Evolutionary conservation across 2,113 vertebrate genomes (phyloP).

Genomic region (Climacteris rufus): DNA sequence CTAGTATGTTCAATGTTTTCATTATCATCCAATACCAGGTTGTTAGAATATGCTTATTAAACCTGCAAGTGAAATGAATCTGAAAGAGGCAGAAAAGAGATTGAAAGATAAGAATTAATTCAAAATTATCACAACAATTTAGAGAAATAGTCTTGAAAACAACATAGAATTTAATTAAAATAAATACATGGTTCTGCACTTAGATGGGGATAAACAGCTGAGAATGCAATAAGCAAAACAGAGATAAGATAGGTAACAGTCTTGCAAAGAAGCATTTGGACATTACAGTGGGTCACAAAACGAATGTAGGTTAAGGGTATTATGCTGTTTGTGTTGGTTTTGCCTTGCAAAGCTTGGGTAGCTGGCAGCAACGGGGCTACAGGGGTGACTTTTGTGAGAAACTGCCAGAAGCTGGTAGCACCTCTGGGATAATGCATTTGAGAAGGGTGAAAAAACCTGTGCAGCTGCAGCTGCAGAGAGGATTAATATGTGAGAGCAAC

Average conservation of each 20-base stretch:
- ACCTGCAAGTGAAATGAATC: not conserved
- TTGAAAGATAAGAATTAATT: constrained; percentile 28
- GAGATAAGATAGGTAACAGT: not conserved
- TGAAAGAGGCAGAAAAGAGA: not conserved
- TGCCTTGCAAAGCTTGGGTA: not conserved
- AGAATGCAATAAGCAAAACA: not conserved
- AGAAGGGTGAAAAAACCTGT: not conserved
- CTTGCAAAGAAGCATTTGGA: not conserved
- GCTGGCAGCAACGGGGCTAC: not conserved
- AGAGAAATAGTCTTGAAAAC: not conserved
- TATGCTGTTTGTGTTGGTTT: not conserved
- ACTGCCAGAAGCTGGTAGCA: not conserved
- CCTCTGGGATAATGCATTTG: not conserved
- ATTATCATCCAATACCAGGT: not conserved
- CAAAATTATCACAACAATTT: constrained; percentile 8
- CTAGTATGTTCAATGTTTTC: not conserved
- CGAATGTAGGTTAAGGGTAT: not conserved
- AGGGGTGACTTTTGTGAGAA: not conserved
- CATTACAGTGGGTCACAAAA: not conserved
- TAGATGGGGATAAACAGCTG: not conserved
- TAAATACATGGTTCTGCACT: not conserved
- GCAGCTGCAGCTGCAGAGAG: not conserved
- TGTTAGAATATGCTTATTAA: constrained; percentile 7
- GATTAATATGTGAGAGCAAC: not conserved
- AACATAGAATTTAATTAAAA: not conserved